phyloP scores from a whole-genome alignment of 2,888 invertebrate species.

The Electrophaes corylata region DNA sequence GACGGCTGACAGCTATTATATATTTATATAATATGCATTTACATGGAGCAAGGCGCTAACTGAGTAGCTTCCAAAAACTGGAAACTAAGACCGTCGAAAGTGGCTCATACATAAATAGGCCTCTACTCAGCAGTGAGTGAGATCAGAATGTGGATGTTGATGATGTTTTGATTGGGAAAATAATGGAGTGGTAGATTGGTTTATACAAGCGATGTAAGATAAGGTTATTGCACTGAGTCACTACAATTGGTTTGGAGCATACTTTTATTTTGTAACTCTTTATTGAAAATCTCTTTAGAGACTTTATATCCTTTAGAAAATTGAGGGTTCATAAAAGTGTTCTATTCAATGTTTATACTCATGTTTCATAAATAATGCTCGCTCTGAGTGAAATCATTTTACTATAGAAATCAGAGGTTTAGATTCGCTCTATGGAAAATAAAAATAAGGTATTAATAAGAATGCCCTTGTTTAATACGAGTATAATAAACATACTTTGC shows the following conservation, averaged over 20 bases:
- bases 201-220: too few relatives aligned
- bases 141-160: too few relatives aligned
- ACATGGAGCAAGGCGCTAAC: too few relatives aligned
- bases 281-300: neutral
- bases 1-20: too few relatives aligned
- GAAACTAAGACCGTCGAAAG: too few relatives aligned
- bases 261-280: neutral
- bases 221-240: neutral
- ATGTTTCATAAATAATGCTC: slow-evolving; percentile 2
- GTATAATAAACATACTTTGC: too few relatives aligned
- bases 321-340: neutral
- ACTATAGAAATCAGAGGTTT: neutral
- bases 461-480: neutral
- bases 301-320: slow-evolving; percentile 7
- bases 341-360: slow-evolving; percentile 5
- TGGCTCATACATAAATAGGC: too few relatives aligned
- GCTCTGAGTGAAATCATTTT: slow-evolving; percentile 4
- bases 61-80: too few relatives aligned
- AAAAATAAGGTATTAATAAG: neutral
- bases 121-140: too few relatives aligned
- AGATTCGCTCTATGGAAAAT: neutral
- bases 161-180: too few relatives aligned
- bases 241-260: neutral
- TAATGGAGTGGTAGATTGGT: too few relatives aligned
- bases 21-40: too few relatives aligned